These are phyloP conservation scores for Drosophila macrospina DNA, from an alignment of 2,888 invertebrate species.

Conservation along the genomic window DNA sequence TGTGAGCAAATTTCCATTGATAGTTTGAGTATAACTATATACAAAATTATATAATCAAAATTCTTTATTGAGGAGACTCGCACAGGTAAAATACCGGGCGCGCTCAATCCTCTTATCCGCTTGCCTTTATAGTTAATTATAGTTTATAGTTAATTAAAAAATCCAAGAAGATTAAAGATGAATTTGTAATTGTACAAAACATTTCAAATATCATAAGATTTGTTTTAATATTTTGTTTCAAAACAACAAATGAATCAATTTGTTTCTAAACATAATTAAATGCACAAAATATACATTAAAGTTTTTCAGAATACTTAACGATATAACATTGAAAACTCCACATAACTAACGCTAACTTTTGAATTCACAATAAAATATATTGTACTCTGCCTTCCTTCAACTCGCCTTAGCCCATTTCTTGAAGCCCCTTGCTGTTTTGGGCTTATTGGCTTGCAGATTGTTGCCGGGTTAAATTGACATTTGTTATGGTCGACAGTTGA, in stretches of 20 bases:
- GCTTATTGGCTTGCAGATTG: conserved; percentile 60
- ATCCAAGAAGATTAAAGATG: too few relatives aligned
- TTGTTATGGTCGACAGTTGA: conserved; percentile 59
- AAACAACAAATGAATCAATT: background rate
- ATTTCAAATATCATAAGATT: too few relatives aligned
- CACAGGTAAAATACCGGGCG: too few relatives aligned
- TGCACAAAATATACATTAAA: background rate
- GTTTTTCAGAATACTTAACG: background rate
- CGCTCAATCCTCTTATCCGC: too few relatives aligned
- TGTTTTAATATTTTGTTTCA: background rate
- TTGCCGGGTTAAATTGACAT: conserved; percentile 52
- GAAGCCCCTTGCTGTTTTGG: background rate
- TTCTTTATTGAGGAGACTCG: too few relatives aligned
- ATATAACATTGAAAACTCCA: background rate
- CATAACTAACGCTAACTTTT: conserved; percentile 30
- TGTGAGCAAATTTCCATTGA: too few relatives aligned
- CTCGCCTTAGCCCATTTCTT: background rate
- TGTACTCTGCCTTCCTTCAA: conserved; percentile 5
- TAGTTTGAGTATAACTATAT: too few relatives aligned
- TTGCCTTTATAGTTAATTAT: too few relatives aligned
- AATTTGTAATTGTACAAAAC: too few relatives aligned
- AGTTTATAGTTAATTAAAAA: too few relatives aligned
- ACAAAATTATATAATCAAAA: too few relatives aligned
- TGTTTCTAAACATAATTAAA: background rate
- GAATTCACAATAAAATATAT: conserved; percentile 8